phyloP scores from a whole-genome alignment of 2,797 vertebrate genomes.

The Geotrypetes seraphini region DNA sequence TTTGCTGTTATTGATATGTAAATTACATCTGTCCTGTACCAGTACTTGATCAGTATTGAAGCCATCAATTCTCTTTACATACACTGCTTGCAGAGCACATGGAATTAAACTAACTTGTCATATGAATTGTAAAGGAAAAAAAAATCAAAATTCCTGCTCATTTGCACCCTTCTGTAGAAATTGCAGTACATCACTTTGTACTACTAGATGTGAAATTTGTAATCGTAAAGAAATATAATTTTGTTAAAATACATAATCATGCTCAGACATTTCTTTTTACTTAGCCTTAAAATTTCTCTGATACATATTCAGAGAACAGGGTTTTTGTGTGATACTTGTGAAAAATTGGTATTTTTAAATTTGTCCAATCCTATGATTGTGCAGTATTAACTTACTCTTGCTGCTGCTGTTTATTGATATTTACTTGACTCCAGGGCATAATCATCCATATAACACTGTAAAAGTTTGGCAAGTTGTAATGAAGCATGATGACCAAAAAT shows the following conservation, averaged over 20 bases:
- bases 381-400: constrained; percentile 65
- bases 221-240: constrained; percentile 47
- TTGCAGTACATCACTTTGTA: constrained; percentile 18
- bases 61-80: background rate
- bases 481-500: constrained; percentile 61
- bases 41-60: constrained; percentile 9
- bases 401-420: constrained; percentile 42
- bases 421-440: constrained; percentile 21
- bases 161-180: constrained; percentile 21
- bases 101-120: constrained; percentile 10
- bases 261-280: constrained; percentile 42
- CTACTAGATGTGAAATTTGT: constrained; percentile 41
- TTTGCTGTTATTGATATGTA: constrained; percentile 2
- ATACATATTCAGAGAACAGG: constrained; percentile 31
- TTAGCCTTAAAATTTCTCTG: constrained; percentile 35
- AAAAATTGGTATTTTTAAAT: constrained; percentile 52
- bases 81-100: constrained; percentile 2
- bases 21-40: background rate
- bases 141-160: constrained; percentile 6
- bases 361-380: constrained; percentile 50
- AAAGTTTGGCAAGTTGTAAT: constrained; percentile 18
- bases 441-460: constrained; percentile 5
- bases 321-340: constrained; percentile 35
- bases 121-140: constrained; percentile 18
- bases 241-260: constrained; percentile 34